phyloP scores from a whole-genome alignment of 2,888 invertebrate genomes.

The Dioctria linearis region DNA sequence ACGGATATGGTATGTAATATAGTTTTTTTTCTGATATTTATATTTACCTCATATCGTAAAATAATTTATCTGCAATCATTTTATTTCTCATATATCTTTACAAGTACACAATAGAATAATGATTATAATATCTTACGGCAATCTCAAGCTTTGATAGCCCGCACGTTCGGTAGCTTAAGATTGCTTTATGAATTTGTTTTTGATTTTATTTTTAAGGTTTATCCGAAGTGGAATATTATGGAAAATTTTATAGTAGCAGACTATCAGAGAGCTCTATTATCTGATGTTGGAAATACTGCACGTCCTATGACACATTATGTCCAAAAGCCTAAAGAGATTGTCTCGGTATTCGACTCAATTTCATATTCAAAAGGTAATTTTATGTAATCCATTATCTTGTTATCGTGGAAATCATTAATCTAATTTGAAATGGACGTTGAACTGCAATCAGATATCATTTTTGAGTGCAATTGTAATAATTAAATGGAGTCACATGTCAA shows the following conservation, averaged over 20 bases:
- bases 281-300: constrained; percentile 82
- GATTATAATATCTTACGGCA: not conserved
- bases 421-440: too few relatives aligned
- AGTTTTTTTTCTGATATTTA: not conserved
- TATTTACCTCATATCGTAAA: not conserved
- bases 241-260: constrained; percentile 84
- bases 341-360: constrained; percentile 86
- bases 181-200: too few relatives aligned
- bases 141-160: not conserved
- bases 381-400: too few relatives aligned
- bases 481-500: too few relatives aligned
- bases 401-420: too few relatives aligned
- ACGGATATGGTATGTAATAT: constrained; percentile 63
- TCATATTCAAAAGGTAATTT: constrained; percentile 87
- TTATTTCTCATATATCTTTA: too few relatives aligned
- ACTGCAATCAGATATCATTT: too few relatives aligned
- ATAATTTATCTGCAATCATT: too few relatives aligned
- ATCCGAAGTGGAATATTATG: constrained; percentile 79
- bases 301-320: constrained; percentile 88
- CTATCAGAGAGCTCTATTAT: constrained; percentile 79
- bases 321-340: constrained; percentile 86
- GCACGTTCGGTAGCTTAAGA: not conserved
- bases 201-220: constrained; percentile 68
- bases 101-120: not conserved
- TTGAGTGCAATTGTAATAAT: too few relatives aligned